Base-by-base conservation (phyloP, 1,140 invertebrate genomes). In the Aplysia californica region DNA sequence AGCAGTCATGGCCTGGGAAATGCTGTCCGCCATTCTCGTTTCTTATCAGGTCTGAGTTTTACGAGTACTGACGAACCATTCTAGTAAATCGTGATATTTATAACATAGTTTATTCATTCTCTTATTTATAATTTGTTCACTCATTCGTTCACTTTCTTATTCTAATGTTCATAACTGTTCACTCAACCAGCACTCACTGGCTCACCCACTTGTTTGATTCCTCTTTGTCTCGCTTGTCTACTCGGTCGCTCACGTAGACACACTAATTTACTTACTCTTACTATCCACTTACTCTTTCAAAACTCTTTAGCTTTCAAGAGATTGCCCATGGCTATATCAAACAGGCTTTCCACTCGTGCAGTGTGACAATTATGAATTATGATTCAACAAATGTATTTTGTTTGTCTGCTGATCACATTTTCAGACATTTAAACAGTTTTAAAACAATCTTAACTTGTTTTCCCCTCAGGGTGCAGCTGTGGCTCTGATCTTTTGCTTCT, bases 401-500 rank as follows among this genome's bases (percentile, higher is more conserved):
- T n/a, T n/a, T n/a, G n/a, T n/a, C n/a, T n/a, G n/a, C n/a, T n/a
- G n/a, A n/a, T n/a, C n/a, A n/a, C n/a, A n/a, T n/a, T n/a, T n/a
- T n/a, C n/a, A n/a, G n/a, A n/a, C n/a, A n/a, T n/a, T n/a, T n/a
- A n/a, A n/a, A n/a, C n/a, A n/a, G n/a, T n/a, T n/a, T n/a, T n/a
- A n/a, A n/a, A n/a, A n/a, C n/a, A n/a, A 33, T 29, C 33, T 38
- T 10, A 59, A 18, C 5, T 35, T 50, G 15, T n/a, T n/a, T 26
- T 38, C 0, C 82, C 93, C 92, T 23, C 91, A 96, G 95, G 97
- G 97, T 68, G 92, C 97, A 20, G 96, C 94, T 85, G 96, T 98
- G 15, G 94, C 96, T 6, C 92, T 96, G 29, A 92, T 98, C 6
- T 97, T 97, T 90, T 98, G 96, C 87, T 98, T 98, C 92, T 96